These are phyloP conservation scores for Virgularia gustaviana DNA, from an alignment of 92 coral and sea anemone species.

Conservation along the genomic window DNA sequence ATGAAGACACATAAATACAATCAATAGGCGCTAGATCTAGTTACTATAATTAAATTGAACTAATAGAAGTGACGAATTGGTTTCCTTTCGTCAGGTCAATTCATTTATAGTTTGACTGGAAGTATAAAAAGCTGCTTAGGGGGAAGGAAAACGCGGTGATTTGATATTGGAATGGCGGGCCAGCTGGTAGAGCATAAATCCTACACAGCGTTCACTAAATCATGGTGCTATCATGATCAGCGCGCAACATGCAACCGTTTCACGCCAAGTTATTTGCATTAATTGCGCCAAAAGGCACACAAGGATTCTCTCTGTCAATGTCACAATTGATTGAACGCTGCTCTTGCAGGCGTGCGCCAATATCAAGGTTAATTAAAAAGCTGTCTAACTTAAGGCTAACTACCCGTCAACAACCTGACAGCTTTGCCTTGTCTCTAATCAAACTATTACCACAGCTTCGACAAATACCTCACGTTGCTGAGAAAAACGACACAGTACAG, in stretches of 20 bases:
- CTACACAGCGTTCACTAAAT: no score
- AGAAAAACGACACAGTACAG: slow-evolving; percentile 8
- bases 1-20: neutral
- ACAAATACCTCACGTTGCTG: neutral
- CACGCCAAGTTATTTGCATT: no score
- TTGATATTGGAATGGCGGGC: neutral
- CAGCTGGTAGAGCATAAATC: no score
- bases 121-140: slow-evolving; percentile 17
- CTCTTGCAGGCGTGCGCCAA: slow-evolving; percentile 33
- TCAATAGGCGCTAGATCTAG: neutral
- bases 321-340: neutral
- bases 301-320: slow-evolving; percentile 17
- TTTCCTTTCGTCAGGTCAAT: slow-evolving; percentile 11
- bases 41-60: slow-evolving; percentile 22
- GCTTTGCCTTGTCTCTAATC: slow-evolving; percentile 34
- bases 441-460: slow-evolving; percentile 44
- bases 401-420: slow-evolving; percentile 43
- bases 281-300: no score
- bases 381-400: slow-evolving; percentile 27
- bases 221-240: no score
- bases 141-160: slow-evolving; percentile 3
- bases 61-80: slow-evolving; percentile 10
- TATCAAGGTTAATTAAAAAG: slow-evolving; percentile 21
- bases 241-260: no score
- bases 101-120: slow-evolving; percentile 19